Percentiles rank a stretch among this genome's conserved stretches.
Evolutionary conservation across 2,888 invertebrate species (phyloP).

Genomic region (Cabera pusaria): DNA sequence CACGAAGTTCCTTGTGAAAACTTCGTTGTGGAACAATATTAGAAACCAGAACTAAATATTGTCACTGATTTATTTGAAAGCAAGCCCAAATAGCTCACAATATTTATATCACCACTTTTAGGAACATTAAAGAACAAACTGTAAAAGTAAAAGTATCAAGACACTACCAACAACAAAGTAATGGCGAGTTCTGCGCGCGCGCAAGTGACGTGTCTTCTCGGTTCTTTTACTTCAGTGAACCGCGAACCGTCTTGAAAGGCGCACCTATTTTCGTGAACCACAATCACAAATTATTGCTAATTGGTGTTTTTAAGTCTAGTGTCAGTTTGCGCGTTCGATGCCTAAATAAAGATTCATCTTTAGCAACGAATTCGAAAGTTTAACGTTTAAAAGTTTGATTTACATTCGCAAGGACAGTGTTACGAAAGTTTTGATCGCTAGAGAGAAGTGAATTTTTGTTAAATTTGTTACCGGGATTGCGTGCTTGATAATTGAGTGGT

Average conservation of each 20-base stretch:
- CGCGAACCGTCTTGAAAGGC: slow-evolving; percentile 56
- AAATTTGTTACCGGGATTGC: slow-evolving; percentile 65
- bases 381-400: slow-evolving; percentile 48
- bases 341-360: slow-evolving; percentile 23
- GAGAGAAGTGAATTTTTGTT: slow-evolving; percentile 38
- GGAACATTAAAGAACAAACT: too few species aligned
- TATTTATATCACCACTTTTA: too few species aligned
- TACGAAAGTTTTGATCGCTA: slow-evolving; percentile 52
- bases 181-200: slow-evolving; percentile 77
- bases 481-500: slow-evolving; percentile 49
- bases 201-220: slow-evolving; percentile 76
- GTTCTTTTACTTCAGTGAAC: slow-evolving; percentile 69
- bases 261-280: slow-evolving; percentile 38
- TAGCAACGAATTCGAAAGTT: slow-evolving; percentile 37
- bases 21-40: too few species aligned
- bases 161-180: slow-evolving; percentile 51
- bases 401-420: slow-evolving; percentile 59
- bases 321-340: slow-evolving; percentile 30
- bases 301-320: slow-evolving; percentile 55
- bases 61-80: too few species aligned
- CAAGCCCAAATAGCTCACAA: too few species aligned
- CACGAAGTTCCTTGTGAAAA: too few species aligned
- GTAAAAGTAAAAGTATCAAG: slow-evolving; percentile 51
- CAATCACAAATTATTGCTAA: slow-evolving; percentile 40
- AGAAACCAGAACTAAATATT: too few species aligned